These are phyloP conservation scores for Monopterus albus DNA, from an alignment of 2,113 vertebrate genomes.

Conservation along the genomic window DNA sequence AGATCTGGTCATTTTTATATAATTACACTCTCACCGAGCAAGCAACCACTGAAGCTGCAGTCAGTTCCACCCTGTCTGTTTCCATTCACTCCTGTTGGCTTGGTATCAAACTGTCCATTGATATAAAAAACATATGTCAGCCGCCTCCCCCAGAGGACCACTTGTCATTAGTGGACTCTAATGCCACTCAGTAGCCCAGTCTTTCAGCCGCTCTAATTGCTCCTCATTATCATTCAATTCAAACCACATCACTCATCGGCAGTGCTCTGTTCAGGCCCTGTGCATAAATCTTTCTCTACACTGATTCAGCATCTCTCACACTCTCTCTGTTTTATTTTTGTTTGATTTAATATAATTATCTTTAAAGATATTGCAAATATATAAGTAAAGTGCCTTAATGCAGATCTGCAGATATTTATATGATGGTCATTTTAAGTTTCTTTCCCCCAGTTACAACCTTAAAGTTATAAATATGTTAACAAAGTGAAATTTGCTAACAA, in stretches of 20 bases:
- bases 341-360: no score
- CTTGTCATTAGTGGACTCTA: constrained; percentile 24
- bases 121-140: constrained; percentile 27
- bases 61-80: background rate
- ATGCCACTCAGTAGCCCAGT: constrained; percentile 26
- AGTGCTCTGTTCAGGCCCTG: background rate
- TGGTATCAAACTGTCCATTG: constrained; percentile 5
- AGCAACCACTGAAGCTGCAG: background rate
- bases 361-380: no score
- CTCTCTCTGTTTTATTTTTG: background rate
- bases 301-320: background rate
- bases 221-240: constrained; percentile 17
- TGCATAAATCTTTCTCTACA: background rate
- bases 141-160: constrained; percentile 18
- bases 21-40: background rate
- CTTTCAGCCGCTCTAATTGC: constrained; percentile 19
- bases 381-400: background rate
- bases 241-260: constrained; percentile 17
- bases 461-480: no score
- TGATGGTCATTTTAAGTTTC: background rate
- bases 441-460: background rate
- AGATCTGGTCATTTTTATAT: background rate
- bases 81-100: constrained; percentile 5
- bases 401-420: no score
- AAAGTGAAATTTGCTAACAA: no score